These are phyloP conservation scores for Aproaerema taeniolella DNA, from an alignment of 2,888 invertebrate species.

Conservation along the genomic window DNA sequence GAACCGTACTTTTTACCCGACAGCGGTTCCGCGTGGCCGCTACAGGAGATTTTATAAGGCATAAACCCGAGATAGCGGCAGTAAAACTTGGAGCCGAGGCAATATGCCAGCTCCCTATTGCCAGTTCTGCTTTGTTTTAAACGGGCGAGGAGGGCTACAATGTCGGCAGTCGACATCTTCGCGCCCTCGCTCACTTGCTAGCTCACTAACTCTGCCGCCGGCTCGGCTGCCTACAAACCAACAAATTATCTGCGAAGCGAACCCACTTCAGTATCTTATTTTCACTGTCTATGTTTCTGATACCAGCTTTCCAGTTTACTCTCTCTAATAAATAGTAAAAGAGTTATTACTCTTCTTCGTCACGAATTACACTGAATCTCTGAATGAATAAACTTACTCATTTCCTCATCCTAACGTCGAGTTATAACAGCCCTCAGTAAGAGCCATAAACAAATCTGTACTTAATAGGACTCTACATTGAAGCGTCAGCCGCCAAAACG, in stretches of 20 bases:
- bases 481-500: slow-evolving; percentile 22
- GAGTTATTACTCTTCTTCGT: too few species aligned
- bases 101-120: slow-evolving; percentile 63
- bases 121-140: slow-evolving; percentile 61
- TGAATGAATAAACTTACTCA: too few species aligned
- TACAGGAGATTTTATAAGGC: slow-evolving; percentile 63
- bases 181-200: not conserved
- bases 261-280: too few species aligned
- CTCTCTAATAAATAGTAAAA: too few species aligned
- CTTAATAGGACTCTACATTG: too few species aligned
- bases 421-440: too few species aligned
- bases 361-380: too few species aligned
- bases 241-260: too few species aligned
- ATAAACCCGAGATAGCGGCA: slow-evolving; percentile 65
- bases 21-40: slow-evolving; percentile 45
- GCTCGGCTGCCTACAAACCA: not conserved
- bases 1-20: slow-evolving; percentile 48
- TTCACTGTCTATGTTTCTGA: too few species aligned
- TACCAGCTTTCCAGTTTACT: too few species aligned
- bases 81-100: slow-evolving; percentile 63
- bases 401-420: too few species aligned
- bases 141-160: slow-evolving; percentile 47
- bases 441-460: too few species aligned
- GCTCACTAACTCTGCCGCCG: not conserved
- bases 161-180: slow-evolving; percentile 19